Conservation (phyloP, 2,888 invertebrate genomes). For the Macaria notata region DNA sequence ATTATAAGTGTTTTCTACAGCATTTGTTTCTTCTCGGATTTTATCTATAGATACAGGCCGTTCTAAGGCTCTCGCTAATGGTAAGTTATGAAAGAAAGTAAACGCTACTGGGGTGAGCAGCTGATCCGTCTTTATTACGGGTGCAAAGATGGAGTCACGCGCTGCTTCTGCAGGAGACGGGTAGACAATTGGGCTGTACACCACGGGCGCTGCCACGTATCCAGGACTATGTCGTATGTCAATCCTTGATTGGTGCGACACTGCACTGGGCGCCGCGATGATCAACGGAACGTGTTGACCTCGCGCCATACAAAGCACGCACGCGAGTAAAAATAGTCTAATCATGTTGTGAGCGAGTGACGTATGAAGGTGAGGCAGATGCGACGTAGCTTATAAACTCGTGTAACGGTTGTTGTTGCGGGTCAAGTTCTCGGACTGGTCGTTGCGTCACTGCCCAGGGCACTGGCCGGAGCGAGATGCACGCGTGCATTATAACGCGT, state of each 20-base stretch:
- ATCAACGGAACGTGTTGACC: conserved; percentile 58
- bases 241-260: conserved; percentile 80
- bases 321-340: conserved; percentile 47
- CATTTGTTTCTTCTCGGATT: conserved; percentile 39
- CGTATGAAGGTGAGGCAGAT: conserved; percentile 46
- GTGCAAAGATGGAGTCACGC: conserved; percentile 42
- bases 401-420: conserved; percentile 65
- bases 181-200: conserved; percentile 56
- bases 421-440: conserved; percentile 73
- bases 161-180: conserved; percentile 36
- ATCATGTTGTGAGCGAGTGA: conserved; percentile 55
- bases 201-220: conserved; percentile 49
- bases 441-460: conserved; percentile 65
- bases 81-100: conserved; percentile 62
- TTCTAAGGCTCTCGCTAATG: conserved; percentile 61
- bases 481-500: conserved; percentile 39
- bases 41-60: conserved; percentile 59
- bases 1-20: conserved; percentile 18
- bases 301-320: conserved; percentile 43
- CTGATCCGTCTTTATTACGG: conserved; percentile 48
- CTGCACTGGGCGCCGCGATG: conserved; percentile 76
- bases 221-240: conserved; percentile 67
- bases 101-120: conserved; percentile 60
- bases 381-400: conserved; percentile 63
- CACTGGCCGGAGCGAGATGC: conserved; percentile 67